Conservation (phyloP, 2,888 invertebrate species). For the Chloroclysta siterata region DNA sequence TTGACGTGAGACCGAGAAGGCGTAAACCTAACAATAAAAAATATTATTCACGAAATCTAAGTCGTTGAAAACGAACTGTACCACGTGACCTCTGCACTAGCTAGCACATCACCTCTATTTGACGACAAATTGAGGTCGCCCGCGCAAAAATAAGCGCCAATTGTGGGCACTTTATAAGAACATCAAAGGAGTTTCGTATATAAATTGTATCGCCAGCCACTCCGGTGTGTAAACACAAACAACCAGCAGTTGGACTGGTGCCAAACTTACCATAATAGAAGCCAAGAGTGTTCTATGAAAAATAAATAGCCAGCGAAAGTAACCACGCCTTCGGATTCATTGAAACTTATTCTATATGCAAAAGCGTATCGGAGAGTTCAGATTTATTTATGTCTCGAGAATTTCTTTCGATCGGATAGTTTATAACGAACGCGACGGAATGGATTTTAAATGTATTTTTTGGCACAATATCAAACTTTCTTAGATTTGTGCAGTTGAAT, state of each 20-base stretch:
- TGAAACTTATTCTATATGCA: conserved; percentile 27
- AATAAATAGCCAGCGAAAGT: conserved; percentile 38
- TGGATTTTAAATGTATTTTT: conserved; percentile 28
- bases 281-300: conserved; percentile 34
- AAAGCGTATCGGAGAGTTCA: conserved; percentile 25
- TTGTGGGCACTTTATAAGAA: conserved; percentile 36
- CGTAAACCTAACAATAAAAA: no score
- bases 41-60: not conserved
- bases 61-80: not conserved
- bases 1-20: not conserved
- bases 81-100: conserved; percentile 2
- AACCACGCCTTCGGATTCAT: conserved; percentile 29
- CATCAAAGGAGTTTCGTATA: conserved; percentile 39
- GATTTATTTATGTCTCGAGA: conserved; percentile 19
- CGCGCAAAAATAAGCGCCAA: conserved; percentile 33
- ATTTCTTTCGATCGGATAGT: conserved; percentile 13
- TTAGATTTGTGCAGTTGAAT: conserved; percentile 27
- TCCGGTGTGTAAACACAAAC: conserved; percentile 57
- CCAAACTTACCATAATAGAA: conserved; percentile 55
- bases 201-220: conserved; percentile 44
- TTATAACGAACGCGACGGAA: conserved; percentile 9
- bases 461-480: conserved; percentile 37
- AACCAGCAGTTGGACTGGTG: conserved; percentile 48
- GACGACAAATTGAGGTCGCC: conserved; percentile 30
- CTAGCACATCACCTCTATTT: conserved; percentile 9